These are phyloP conservation scores for Pan paniscus DNA, from an alignment of 2,113 vertebrate genomes.

Conservation along the genomic window DNA sequence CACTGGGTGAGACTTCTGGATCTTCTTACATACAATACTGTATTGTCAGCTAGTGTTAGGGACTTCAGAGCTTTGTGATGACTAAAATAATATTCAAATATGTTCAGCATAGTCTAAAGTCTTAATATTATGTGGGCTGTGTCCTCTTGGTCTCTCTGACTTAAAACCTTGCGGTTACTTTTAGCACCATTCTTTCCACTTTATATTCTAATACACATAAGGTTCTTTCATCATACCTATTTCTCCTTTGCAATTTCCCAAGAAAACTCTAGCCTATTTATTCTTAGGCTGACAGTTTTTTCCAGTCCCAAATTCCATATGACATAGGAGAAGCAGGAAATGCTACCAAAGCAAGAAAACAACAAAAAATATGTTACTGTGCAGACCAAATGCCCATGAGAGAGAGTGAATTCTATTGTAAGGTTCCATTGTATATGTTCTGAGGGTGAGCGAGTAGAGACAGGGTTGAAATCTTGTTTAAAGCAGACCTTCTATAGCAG, in stretches of 20 bases:
- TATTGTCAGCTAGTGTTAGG: neutral
- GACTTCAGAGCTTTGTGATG: neutral
- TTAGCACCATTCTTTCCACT: neutral
- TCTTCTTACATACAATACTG: neutral
- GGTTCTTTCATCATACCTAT: neutral
- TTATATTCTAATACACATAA: neutral
- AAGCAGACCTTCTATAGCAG: neutral
- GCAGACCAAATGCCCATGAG: neutral
- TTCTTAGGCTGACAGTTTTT: neutral
- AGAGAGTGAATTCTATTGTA: neutral
- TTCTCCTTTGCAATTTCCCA: neutral
- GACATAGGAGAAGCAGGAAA: neutral
- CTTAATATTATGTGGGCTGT: neutral
- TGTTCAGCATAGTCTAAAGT: neutral
- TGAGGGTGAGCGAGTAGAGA: neutral
- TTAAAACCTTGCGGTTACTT: neutral
- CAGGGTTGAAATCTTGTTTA: neutral
- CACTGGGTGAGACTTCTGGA: neutral
- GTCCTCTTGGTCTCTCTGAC: neutral
- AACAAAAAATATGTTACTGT: neutral
- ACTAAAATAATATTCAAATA: neutral
- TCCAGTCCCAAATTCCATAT: neutral
- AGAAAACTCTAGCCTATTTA: neutral
- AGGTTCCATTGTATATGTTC: neutral
- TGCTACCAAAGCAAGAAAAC: neutral